Percentiles rank a stretch among this genome's conserved stretches.
Evolutionary conservation across 2,888 invertebrate genomes (phyloP).

Genomic region (Xanthia togata): DNA sequence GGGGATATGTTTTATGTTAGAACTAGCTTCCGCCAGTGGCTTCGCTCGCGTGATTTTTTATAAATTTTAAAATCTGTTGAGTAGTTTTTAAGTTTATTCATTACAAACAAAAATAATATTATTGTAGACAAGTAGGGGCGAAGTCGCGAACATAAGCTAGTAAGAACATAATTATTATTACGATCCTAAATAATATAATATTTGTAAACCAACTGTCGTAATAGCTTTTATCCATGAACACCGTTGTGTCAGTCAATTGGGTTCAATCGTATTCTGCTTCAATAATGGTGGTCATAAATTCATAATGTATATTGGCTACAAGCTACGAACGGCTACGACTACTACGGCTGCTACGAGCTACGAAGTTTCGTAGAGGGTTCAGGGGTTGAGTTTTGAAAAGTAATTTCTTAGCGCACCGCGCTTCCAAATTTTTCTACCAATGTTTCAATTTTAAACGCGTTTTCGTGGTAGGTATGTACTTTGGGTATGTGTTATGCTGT

Average conservation of each 20-base stretch:
- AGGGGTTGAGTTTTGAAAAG: not conserved
- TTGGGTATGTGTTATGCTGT: no score
- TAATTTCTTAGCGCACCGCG: not conserved
- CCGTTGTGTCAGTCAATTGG: not conserved
- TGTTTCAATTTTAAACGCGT: no score
- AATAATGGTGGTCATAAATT: not conserved
- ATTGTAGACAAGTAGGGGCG: no score
- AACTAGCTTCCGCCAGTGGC: no score
- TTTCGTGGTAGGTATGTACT: no score
- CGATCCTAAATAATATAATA: not conserved
- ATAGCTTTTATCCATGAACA: not conserved
- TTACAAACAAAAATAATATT: no score
- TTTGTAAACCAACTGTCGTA: not conserved
- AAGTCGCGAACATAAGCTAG: no score
- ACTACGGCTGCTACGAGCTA: conserved; percentile 48
- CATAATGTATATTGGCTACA: conserved; percentile 5
- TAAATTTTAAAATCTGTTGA: no score
- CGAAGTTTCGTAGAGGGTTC: conserved; percentile 32
- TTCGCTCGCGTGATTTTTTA: no score
- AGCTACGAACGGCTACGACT: conserved; percentile 5
- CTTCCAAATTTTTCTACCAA: no score
- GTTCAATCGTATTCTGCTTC: not conserved
- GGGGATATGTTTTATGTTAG: not conserved
- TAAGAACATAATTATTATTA: not conserved
- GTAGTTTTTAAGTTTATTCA: no score